Conservation (phyloP, 2,113 vertebrate species). For the Chunga burmeisteri region DNA sequence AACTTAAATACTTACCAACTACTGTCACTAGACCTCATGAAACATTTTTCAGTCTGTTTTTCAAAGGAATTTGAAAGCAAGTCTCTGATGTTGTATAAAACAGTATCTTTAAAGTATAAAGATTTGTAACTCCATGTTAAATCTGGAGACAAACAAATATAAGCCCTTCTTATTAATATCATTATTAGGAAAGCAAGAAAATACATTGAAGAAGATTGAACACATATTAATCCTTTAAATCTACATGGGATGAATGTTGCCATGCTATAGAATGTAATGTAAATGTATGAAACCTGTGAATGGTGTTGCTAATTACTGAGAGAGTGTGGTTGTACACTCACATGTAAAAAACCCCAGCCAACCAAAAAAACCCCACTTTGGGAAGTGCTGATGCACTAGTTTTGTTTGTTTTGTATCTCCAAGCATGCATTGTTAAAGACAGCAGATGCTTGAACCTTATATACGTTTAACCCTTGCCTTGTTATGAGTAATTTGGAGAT, state of each 20-base stretch:
- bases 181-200: background rate
- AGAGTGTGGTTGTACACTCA: background rate
- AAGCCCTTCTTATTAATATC: background rate
- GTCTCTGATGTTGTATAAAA: background rate
- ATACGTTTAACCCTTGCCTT: background rate
- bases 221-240: background rate
- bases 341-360: background rate
- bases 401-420: background rate
- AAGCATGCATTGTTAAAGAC: background rate
- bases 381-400: background rate
- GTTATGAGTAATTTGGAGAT: background rate
- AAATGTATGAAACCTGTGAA: background rate
- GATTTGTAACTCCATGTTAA: background rate
- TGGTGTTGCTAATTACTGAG: background rate
- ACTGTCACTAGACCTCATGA: background rate
- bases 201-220: background rate
- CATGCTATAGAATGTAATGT: background rate
- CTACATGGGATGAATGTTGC: background rate
- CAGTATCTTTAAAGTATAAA: background rate
- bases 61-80: background rate
- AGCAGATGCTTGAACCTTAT: background rate
- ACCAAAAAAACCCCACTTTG: fast-evolving
- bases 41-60: background rate
- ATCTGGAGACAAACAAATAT: background rate
- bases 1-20: background rate